A percentile compares a stretch with the other conserved stretches of the same genome.
phyloP scores from a whole-genome alignment of 1,140 invertebrate species.

The Drosophila ogumai region DNA sequence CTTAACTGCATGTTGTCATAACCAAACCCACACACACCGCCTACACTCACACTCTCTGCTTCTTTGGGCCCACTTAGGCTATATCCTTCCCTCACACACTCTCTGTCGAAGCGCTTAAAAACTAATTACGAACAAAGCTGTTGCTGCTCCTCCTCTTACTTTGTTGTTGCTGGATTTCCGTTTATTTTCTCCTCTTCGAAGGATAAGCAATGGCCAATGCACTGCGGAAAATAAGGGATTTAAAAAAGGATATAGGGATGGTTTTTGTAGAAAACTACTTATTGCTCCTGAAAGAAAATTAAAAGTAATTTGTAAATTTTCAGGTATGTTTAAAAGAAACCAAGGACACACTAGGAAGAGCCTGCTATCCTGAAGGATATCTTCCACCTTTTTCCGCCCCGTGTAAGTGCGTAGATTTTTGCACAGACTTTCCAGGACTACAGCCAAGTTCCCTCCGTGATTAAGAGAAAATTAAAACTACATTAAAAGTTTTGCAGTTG shows the following conservation, averaged over 20 bases:
- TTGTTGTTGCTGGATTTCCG: constrained; percentile 31
- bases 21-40: constrained; percentile 49
- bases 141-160: constrained; percentile 40
- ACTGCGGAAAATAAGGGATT: constrained; percentile 8
- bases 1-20: constrained; percentile 81
- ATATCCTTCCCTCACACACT: constrained; percentile 39
- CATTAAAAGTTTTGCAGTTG: constrained; percentile 83
- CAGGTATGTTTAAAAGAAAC: neutral
- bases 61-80: constrained; percentile 34
- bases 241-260: neutral
- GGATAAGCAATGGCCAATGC: constrained; percentile 25
- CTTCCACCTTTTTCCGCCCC: neutral
- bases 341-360: neutral
- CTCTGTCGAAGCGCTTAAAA: constrained; percentile 66
- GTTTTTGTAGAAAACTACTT: too few species aligned
- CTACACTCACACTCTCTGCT: constrained; percentile 9
- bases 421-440: constrained; percentile 36
- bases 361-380: too few species aligned
- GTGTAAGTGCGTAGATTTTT: constrained; percentile 59
- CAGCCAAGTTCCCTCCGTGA: constrained; percentile 67
- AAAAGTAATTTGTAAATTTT: too few species aligned
- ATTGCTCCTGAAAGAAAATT: too few species aligned
- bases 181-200: constrained; percentile 27
- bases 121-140: constrained; percentile 83
- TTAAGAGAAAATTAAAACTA: constrained; percentile 84